phyloP scores from a whole-genome alignment of 2,797 vertebrate species.

The Anguilla anguilla region DNA sequence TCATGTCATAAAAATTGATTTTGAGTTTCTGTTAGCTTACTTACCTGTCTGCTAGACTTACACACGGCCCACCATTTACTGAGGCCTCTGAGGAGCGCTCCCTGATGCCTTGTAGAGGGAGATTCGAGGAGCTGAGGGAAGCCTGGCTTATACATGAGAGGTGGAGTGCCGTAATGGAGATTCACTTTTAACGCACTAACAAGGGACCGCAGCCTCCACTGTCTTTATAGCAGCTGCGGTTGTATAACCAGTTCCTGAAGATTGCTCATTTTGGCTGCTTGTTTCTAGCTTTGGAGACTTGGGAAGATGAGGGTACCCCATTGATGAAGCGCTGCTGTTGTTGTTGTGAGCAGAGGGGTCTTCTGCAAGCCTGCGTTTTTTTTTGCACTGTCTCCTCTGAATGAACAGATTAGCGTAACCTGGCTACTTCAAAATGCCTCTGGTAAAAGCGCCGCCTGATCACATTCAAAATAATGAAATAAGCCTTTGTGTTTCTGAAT shows the following conservation, averaged over 20 bases:
- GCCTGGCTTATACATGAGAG: slow-evolving; percentile 8
- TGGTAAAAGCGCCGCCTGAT: not conserved
- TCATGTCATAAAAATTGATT: slow-evolving; percentile 58
- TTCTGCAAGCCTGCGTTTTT: not conserved
- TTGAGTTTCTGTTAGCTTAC: slow-evolving; percentile 57
- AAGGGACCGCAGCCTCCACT: slow-evolving; percentile 4
- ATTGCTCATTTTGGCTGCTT: slow-evolving; percentile 5
- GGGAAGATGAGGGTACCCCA: not conserved
- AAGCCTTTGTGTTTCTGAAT: not conserved
- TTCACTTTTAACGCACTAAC: slow-evolving; percentile 40
- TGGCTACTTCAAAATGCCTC: not conserved
- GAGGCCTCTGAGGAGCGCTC: slow-evolving; percentile 40
- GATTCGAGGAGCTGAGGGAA: slow-evolving; percentile 45
- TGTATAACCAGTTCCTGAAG: not conserved
- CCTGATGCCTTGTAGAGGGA: slow-evolving; percentile 41
- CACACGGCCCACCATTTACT: slow-evolving; percentile 42
- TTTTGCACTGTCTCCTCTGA: not conserved
- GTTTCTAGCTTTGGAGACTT: not conserved
- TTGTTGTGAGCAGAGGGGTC: not conserved
- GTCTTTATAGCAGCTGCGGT: slow-evolving; percentile 18
- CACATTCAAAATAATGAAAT: slow-evolving; percentile 17
- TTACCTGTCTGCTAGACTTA: slow-evolving; percentile 55
- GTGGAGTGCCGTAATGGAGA: slow-evolving; percentile 37
- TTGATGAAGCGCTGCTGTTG: not conserved
- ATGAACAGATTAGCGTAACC: not conserved